phyloP scores from a whole-genome alignment of 2,113 vertebrate species.

The Eulemur macaco region DNA sequence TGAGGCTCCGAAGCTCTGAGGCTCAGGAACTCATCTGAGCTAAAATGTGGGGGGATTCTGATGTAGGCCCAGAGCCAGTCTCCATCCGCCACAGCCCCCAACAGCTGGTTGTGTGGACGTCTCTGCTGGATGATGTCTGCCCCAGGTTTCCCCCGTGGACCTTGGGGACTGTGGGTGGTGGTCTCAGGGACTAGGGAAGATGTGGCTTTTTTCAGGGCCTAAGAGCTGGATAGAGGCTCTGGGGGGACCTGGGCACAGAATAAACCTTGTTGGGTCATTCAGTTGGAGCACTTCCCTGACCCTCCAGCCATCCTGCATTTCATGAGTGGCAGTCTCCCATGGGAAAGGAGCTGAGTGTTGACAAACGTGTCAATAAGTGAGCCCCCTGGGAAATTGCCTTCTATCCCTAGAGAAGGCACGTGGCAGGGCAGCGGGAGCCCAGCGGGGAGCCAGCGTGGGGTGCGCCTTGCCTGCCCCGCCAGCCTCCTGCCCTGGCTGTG shows the following conservation, averaged over 20 bases:
- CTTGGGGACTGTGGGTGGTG: too few relatives aligned
- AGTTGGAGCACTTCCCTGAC: neutral
- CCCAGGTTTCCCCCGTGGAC: neutral
- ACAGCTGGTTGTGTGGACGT: neutral
- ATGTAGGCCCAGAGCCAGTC: neutral
- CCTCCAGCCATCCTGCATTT: fast-evolving
- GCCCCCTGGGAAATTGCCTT: neutral
- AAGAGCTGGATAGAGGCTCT: too few relatives aligned
- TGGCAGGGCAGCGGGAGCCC: neutral
- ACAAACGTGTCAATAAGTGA: neutral
- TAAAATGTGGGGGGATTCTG: neutral
- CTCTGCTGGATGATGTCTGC: neutral
- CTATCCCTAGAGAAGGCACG: neutral
- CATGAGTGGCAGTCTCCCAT: neutral
- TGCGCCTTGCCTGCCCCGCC: neutral
- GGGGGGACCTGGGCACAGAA: neutral
- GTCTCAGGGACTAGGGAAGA: neutral
- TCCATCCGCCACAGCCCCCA: fast-evolving
- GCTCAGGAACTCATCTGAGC: neutral
- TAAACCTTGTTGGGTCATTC: neutral
- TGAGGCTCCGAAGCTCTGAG: neutral
- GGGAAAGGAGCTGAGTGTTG: neutral
- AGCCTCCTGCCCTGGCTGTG: neutral
- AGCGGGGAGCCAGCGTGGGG: neutral
- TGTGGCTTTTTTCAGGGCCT: neutral